Evolutionary conservation across 2,888 invertebrate genomes (phyloP).

Genomic region (Euplexia lucipara): DNA sequence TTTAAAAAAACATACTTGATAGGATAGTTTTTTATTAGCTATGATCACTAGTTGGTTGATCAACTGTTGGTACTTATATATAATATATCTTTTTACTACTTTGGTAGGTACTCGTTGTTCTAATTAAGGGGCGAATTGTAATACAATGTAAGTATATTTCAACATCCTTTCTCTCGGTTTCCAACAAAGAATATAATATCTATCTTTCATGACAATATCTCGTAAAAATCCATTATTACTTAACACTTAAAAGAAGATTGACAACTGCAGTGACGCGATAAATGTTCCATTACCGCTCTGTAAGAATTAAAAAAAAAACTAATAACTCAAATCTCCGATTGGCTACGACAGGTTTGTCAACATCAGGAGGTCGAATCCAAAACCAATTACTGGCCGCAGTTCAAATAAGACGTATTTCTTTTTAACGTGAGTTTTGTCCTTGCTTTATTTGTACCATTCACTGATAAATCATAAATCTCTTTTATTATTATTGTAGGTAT

Average conservation of each 20-base stretch:
- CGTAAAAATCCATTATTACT: background rate
- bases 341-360: slow-evolving; percentile 75
- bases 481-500: slow-evolving; percentile 22
- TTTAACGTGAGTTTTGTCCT: slow-evolving; percentile 57
- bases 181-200: background rate
- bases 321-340: slow-evolving; percentile 74
- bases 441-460: slow-evolving; percentile 58
- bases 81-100: no score
- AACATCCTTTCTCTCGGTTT: no score
- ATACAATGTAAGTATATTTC: no score
- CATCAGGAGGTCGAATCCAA: slow-evolving; percentile 69
- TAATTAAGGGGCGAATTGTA: no score
- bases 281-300: slow-evolving; percentile 47
- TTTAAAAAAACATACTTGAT: no score
- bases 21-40: no score
- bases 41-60: no score
- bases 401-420: slow-evolving; percentile 75
- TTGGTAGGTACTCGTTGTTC: no score
- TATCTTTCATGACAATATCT: background rate
- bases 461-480: slow-evolving; percentile 37
- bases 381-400: slow-evolving; percentile 75
- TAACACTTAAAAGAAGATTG: background rate
- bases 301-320: slow-evolving; percentile 54
- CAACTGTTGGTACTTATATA: no score
- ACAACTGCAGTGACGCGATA: slow-evolving; percentile 39